These are phyloP conservation scores for Gymnocypris eckloni DNA, from an alignment of 2,797 vertebrate genomes.

Conservation along the genomic window DNA sequence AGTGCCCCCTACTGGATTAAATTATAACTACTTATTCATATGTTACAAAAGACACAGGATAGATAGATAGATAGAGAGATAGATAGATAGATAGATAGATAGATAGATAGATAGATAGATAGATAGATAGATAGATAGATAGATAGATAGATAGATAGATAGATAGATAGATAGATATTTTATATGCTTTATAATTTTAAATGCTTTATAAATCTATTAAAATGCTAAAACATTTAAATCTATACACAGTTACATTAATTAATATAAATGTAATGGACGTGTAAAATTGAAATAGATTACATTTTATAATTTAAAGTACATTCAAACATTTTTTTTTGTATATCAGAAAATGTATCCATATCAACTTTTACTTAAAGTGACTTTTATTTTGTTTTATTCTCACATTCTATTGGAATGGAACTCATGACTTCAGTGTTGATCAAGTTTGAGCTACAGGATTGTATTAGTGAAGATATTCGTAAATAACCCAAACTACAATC, in stretches of 20 bases:
- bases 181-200: not conserved
- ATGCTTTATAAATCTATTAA: not conserved
- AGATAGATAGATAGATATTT: not conserved
- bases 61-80: not conserved
- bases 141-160: not conserved
- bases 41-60: not conserved
- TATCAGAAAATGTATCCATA: not conserved
- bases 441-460: not conserved
- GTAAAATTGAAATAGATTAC: not conserved
- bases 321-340: not conserved
- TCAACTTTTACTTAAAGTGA: not conserved
- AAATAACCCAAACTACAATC: not conserved
- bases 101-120: not conserved
- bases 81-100: not conserved
- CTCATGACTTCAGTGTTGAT: not conserved
- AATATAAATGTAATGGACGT: not conserved
- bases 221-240: not conserved
- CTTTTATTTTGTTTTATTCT: too few species aligned
- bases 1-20: slow-evolving; percentile 56
- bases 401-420: not conserved
- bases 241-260: not conserved
- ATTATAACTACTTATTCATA: not conserved
- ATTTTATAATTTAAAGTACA: not conserved
- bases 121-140: not conserved
- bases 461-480: not conserved